A percentile compares a stretch with the other conserved stretches of the same genome.
Evolutionary conservation across 2,113 vertebrate species (phyloP).

Genomic region (Steatornis caripensis): DNA sequence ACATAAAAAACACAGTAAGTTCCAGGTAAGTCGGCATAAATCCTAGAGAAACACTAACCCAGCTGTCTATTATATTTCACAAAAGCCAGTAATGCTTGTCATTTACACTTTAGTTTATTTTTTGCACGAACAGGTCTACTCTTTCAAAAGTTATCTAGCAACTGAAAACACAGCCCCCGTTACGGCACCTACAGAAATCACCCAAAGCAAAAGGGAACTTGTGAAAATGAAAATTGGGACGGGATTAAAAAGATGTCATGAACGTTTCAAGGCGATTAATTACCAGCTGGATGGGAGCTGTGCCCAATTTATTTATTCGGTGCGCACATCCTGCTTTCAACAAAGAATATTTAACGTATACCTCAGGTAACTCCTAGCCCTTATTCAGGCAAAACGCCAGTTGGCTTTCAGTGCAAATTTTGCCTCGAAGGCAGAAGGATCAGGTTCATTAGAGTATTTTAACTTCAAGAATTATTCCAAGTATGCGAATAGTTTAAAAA

Average conservation of each 20-base stretch:
- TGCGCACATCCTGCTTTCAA: slow-evolving; percentile 39
- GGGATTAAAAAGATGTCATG: background rate
- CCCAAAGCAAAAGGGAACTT: background rate
- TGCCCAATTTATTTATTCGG: background rate
- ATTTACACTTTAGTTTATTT: background rate
- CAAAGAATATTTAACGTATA: slow-evolving; percentile 5
- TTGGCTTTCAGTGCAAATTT: background rate
- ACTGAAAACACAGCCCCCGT: background rate
- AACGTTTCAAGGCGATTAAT: slow-evolving; percentile 39
- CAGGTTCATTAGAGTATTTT: slow-evolving; percentile 16
- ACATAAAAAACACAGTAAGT: slow-evolving; percentile 38
- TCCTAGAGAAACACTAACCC: slow-evolving; percentile 42
- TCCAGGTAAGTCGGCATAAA: slow-evolving; percentile 51
- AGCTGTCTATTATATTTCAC: slow-evolving; percentile 35
- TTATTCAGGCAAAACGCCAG: slow-evolving; percentile 27
- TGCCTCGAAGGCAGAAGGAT: slow-evolving; percentile 10
- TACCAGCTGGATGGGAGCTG: slow-evolving; percentile 15
- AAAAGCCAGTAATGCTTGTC: background rate
- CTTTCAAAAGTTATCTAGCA: background rate
- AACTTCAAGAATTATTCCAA: slow-evolving; percentile 45
- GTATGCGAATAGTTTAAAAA: slow-evolving; percentile 21
- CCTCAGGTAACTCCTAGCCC: slow-evolving; percentile 18
- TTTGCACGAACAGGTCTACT: background rate
- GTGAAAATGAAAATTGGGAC: background rate
- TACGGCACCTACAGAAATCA: background rate